These are phyloP conservation scores for Zapus hudsonius DNA, from an alignment of 2,113 vertebrate genomes.

Conservation along the genomic window DNA sequence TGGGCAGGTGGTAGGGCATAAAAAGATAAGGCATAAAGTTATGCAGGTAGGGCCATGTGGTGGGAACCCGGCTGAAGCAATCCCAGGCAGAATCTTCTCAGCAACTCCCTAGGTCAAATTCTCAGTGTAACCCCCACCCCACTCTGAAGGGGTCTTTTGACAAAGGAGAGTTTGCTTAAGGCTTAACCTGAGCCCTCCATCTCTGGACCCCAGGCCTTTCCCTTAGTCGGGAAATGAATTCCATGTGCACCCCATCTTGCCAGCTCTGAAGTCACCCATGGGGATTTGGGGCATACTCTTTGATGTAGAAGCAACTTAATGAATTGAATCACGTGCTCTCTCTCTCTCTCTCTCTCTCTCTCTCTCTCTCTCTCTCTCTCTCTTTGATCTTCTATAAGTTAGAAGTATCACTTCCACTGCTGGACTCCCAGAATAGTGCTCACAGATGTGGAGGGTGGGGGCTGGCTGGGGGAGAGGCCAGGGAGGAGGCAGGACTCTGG, in stretches of 20 bases:
- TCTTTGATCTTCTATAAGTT: background rate
- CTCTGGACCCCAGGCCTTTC: background rate
- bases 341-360: too few relatives aligned
- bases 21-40: background rate
- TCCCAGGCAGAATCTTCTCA: background rate
- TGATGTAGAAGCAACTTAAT: slow-evolving; percentile 33
- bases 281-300: background rate
- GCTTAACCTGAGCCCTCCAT: background rate
- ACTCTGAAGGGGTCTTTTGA: slow-evolving; percentile 4
- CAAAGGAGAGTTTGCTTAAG: slow-evolving; percentile 56
- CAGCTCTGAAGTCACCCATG: background rate
- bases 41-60: background rate
- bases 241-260: background rate
- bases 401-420: slow-evolving; percentile 52
- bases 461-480: background rate
- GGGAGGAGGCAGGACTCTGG: background rate
- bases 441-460: background rate
- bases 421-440: background rate
- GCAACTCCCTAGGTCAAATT: background rate
- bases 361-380: too few relatives aligned
- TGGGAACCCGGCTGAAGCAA: background rate
- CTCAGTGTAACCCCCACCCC: background rate
- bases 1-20: accelerated
- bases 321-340: background rate
- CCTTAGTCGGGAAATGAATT: slow-evolving; percentile 41